Conservation (phyloP, 2,113 vertebrate genomes). For the Butastur rufipennis region DNA sequence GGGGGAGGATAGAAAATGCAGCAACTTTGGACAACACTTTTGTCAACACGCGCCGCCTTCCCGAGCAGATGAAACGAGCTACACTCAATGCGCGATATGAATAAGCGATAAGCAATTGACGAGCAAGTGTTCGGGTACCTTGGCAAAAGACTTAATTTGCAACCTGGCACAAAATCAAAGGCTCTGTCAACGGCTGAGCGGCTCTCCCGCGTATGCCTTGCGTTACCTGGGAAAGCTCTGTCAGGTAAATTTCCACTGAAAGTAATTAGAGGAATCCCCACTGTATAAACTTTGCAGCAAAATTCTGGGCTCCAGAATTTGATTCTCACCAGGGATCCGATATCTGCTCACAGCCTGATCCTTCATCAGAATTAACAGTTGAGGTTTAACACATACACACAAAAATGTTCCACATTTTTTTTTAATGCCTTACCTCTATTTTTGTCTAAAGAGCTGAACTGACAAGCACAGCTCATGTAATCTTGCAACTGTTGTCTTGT, state of each 20-base stretch:
- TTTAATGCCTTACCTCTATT: constrained; percentile 11
- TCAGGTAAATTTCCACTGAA: constrained; percentile 76
- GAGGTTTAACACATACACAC: background rate
- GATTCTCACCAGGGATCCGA: constrained; percentile 53
- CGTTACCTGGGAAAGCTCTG: constrained; percentile 59
- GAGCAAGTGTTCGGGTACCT: constrained; percentile 47
- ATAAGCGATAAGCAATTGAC: constrained; percentile 40
- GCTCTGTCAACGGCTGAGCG: constrained; percentile 55
- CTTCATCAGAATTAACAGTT: constrained; percentile 16
- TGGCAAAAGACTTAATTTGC: constrained; percentile 76
- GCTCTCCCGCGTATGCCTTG: constrained; percentile 29
- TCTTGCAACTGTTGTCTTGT: background rate
- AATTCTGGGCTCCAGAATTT: constrained; percentile 50
- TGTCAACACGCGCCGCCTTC: background rate
- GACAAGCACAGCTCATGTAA: background rate
- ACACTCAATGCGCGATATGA: background rate
- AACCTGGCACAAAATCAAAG: constrained; percentile 73
- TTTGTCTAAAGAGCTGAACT: background rate
- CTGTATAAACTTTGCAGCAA: constrained; percentile 53
- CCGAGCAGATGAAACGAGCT: constrained; percentile 7
- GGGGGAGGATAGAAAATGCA: background rate
- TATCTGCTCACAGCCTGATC: constrained; percentile 51
- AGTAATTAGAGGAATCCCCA: constrained; percentile 74
- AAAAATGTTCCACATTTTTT: constrained; percentile 8
- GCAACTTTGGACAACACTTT: constrained; percentile 12